Evolutionary conservation across 2,888 invertebrate genomes (phyloP).

Genomic region (Dynastes hyllus): DNA sequence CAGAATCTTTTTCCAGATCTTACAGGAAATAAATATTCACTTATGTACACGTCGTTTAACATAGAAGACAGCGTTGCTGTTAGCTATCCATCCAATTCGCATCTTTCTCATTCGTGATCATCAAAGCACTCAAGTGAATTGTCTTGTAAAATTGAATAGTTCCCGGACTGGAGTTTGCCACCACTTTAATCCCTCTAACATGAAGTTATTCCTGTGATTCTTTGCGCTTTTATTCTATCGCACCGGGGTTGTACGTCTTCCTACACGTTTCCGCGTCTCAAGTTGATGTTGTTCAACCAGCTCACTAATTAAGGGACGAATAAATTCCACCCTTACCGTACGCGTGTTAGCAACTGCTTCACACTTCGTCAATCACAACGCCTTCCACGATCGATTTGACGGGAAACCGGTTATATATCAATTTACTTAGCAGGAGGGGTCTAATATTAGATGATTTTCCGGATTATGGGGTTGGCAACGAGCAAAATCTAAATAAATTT

Average conservation of each 20-base stretch:
- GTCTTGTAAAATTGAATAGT: constrained; percentile 35
- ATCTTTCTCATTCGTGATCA: constrained; percentile 18
- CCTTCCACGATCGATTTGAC: neutral
- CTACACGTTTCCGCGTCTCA: neutral
- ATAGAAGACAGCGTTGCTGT: neutral
- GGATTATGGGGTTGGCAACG: neutral
- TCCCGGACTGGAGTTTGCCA: constrained; percentile 20
- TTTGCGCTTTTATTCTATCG: constrained; percentile 20
- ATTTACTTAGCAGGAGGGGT: neutral
- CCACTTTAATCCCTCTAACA: constrained; percentile 15
- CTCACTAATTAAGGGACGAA: constrained; percentile 25
- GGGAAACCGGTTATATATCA: constrained; percentile 14
- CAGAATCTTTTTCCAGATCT: no score
- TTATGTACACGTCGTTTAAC: neutral
- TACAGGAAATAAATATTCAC: no score
- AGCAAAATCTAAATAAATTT: neutral
- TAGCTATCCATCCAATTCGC: constrained; percentile 16
- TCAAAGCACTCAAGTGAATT: constrained; percentile 30
- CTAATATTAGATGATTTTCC: constrained; percentile 18
- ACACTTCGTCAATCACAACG: constrained; percentile 24
- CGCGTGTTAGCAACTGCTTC: constrained; percentile 13
- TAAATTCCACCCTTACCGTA: constrained; percentile 17
- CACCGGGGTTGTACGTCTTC: neutral
- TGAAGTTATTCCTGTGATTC: constrained; percentile 32
- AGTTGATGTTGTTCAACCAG: constrained; percentile 19